These are phyloP conservation scores for Campopleginae sp. DNA, from an alignment of 2,888 invertebrate genomes.

Conservation along the genomic window DNA sequence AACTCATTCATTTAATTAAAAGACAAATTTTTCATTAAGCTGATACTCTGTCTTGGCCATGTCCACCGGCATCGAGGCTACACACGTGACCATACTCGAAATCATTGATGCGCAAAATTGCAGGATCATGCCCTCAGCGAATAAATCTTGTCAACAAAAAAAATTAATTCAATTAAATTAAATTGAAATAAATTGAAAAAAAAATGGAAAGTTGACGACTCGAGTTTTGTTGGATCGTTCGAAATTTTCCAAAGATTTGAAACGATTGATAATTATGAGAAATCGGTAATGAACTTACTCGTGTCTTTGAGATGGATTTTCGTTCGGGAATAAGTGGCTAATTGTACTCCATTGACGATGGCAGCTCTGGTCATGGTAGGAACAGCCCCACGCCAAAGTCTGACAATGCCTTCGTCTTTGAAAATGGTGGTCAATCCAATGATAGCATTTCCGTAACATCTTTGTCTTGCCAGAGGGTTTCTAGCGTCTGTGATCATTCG, in stretches of 20 bases:
- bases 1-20: neutral
- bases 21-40: neutral
- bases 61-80: conserved; percentile 88
- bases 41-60: conserved; percentile 87
- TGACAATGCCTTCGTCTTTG: conserved; percentile 86
- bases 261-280: neutral
- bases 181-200: neutral
- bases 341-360: conserved; percentile 89
- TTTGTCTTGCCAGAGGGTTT: conserved; percentile 85
- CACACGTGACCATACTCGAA: conserved; percentile 87
- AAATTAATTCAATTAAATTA: neutral
- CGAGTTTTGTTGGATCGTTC: neutral
- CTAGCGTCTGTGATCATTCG: conserved; percentile 88
- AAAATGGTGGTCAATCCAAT: conserved; percentile 86
- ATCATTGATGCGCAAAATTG: conserved; percentile 87
- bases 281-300: conserved; percentile 58
- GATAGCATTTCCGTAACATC: conserved; percentile 87
- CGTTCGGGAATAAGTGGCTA: conserved; percentile 88
- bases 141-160: conserved; percentile 51
- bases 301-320: conserved; percentile 81
- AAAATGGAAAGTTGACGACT: neutral
- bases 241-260: neutral
- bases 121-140: conserved; percentile 73
- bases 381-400: conserved; percentile 86
- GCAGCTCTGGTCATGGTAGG: conserved; percentile 85